A percentile compares a stretch with the other conserved stretches of the same genome.
Conservation (phyloP, 2,888 invertebrate species). For the Ferrisia virgata region DNA sequence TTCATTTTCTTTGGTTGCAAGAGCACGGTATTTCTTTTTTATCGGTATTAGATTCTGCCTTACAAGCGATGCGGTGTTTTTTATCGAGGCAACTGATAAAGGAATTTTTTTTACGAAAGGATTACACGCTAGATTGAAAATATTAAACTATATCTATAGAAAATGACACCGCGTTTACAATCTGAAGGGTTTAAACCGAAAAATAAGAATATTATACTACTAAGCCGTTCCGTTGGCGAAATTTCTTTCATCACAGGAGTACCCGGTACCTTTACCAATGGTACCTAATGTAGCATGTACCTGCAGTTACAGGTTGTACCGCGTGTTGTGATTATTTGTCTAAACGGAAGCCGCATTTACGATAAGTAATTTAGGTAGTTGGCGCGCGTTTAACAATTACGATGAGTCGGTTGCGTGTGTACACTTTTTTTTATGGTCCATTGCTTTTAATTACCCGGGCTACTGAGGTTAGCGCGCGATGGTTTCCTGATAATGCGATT, state of each 20-base stretch:
- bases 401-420: background rate
- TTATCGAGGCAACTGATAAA: background rate
- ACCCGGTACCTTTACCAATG: no score
- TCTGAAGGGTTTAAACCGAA: background rate
- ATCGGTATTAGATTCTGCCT: background rate
- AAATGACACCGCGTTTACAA: background rate
- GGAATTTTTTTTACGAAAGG: background rate
- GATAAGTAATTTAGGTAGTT: background rate
- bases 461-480: background rate
- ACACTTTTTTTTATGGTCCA: constrained; percentile 1
- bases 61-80: background rate
- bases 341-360: background rate
- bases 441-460: constrained; percentile 15
- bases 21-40: background rate
- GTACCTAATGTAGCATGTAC: no score
- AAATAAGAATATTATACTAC: background rate
- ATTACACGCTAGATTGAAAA: background rate
- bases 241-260: no score
- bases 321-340: background rate
- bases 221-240: background rate
- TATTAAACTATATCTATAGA: background rate
- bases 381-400: background rate
- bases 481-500: constrained; percentile 5
- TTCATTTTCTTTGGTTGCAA: background rate
- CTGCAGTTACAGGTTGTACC: background rate